These are phyloP conservation scores for Phaedon cochleariae DNA, from an alignment of 2,888 invertebrate genomes.

Conservation along the genomic window DNA sequence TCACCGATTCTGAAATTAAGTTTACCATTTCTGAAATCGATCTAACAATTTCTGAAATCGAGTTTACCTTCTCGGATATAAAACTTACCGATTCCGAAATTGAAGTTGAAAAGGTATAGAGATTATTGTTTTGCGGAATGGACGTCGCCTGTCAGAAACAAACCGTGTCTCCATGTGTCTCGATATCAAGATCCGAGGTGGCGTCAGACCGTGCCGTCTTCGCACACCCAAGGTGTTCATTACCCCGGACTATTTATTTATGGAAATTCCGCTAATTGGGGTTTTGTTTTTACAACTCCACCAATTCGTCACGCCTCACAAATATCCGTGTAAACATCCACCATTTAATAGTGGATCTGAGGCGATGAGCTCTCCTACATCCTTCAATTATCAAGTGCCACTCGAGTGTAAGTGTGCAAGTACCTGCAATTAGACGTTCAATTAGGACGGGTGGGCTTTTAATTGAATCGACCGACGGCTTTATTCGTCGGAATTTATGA, in stretches of 20 bases:
- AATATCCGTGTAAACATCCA: slow-evolving; percentile 49
- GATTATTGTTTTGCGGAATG: not conserved
- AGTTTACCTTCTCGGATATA: too few species aligned
- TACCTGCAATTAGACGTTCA: slow-evolving; percentile 43
- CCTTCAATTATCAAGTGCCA: slow-evolving; percentile 44
- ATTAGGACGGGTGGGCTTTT: slow-evolving; percentile 34
- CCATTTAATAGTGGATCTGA: slow-evolving; percentile 29
- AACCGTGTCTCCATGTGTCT: not conserved
- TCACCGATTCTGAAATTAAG: too few species aligned
- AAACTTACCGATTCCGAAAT: too few species aligned
- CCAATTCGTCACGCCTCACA: slow-evolving; percentile 52
- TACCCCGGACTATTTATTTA: slow-evolving; percentile 50
- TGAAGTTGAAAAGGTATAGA: too few species aligned
- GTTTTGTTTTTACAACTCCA: slow-evolving; percentile 47
- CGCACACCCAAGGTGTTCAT: slow-evolving; percentile 48
- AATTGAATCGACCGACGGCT: slow-evolving; percentile 37
- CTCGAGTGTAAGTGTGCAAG: slow-evolving; percentile 39
- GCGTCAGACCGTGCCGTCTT: slow-evolving; percentile 46
- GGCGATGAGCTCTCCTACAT: slow-evolving; percentile 44
- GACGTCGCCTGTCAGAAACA: not conserved
- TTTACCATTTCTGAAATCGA: too few species aligned
- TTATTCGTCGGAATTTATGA: slow-evolving; percentile 35
- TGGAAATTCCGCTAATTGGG: slow-evolving; percentile 47
- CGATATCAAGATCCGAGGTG: slow-evolving; percentile 41
- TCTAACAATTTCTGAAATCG: too few species aligned